A percentile compares a stretch with the other conserved stretches of the same genome.
phyloP scores from a whole-genome alignment of 2,888 invertebrate genomes.

The Hesperia comma region DNA sequence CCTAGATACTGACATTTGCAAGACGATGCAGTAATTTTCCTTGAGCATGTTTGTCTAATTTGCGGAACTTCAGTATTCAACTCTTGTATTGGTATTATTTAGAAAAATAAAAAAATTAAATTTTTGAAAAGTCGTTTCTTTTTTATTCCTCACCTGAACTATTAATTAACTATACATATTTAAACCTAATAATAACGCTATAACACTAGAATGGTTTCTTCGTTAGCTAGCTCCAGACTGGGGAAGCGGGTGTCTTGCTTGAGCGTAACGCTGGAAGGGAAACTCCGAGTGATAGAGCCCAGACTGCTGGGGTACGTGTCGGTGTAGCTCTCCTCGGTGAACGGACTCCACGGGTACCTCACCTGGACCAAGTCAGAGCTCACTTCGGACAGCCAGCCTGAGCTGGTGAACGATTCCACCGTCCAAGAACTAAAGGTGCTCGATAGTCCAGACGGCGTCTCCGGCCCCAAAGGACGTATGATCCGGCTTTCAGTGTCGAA shows the following conservation, averaged over 20 bases:
- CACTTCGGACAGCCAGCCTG: slow-evolving; percentile 35
- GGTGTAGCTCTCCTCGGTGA: slow-evolving; percentile 44
- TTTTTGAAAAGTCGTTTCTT: slow-evolving; percentile 4
- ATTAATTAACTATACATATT: not conserved
- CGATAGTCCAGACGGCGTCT: not conserved
- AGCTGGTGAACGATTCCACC: slow-evolving; percentile 53
- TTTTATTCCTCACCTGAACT: not conserved
- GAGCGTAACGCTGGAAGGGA: not conserved
- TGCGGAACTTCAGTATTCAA: not conserved
- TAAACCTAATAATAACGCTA: not conserved
- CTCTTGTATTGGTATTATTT: not conserved
- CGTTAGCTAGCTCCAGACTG: not conserved
- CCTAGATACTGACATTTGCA: too few relatives aligned
- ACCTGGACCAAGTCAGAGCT: slow-evolving; percentile 41
- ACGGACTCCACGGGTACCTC: slow-evolving; percentile 57
- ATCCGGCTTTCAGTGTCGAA: not conserved
- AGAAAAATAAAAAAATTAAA: slow-evolving; percentile 7
- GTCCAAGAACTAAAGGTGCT: slow-evolving; percentile 57
- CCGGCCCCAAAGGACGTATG: not conserved
- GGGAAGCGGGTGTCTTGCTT: not conserved
- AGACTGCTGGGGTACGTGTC: slow-evolving; percentile 58
- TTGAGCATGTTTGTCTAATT: not conserved
- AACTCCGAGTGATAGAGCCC: slow-evolving; percentile 25
- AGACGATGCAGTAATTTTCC: not conserved
- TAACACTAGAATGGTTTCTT: slow-evolving; percentile 13